Conservation (phyloP, 2,797 vertebrate genomes). For the Naso thynnoides region DNA sequence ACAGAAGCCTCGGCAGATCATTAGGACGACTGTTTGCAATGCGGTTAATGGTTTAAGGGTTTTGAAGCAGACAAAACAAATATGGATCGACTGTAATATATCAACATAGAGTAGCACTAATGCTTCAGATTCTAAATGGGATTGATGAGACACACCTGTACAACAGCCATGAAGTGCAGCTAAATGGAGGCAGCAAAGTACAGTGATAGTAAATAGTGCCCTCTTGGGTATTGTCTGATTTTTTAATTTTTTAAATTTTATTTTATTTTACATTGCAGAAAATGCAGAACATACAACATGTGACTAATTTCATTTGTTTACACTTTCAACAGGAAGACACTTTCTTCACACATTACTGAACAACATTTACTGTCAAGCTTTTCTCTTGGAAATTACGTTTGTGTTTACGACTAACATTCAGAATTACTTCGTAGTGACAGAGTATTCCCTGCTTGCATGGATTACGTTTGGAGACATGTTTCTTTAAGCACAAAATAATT, state of each 20-base stretch:
- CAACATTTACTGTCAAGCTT: not conserved
- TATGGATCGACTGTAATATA: not conserved
- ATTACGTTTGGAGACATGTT: too few species aligned
- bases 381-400: too few species aligned
- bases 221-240: too few species aligned
- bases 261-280: not conserved
- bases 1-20: slow-evolving; percentile 15
- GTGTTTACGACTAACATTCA: too few species aligned
- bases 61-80: slow-evolving; percentile 6
- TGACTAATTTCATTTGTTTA: not conserved
- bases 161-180: slow-evolving; percentile 1
- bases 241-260: too few species aligned
- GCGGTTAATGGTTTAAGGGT: not conserved
- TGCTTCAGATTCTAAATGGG: slow-evolving; percentile 13
- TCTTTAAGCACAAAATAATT: too few species aligned
- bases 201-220: not conserved
- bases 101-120: not conserved
- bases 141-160: slow-evolving; percentile 17
- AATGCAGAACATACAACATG: not conserved
- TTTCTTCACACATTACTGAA: not conserved
- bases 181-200: slow-evolving; percentile 23
- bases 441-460: too few species aligned
- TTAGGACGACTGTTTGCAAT: slow-evolving; percentile 8
- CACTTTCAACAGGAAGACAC: not conserved
- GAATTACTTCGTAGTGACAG: too few species aligned